Evolutionary conservation across 2,113 vertebrate species (phyloP), one percentile per base, ranked within the genome.

Genomic region (Tringa solitaria): DNA sequence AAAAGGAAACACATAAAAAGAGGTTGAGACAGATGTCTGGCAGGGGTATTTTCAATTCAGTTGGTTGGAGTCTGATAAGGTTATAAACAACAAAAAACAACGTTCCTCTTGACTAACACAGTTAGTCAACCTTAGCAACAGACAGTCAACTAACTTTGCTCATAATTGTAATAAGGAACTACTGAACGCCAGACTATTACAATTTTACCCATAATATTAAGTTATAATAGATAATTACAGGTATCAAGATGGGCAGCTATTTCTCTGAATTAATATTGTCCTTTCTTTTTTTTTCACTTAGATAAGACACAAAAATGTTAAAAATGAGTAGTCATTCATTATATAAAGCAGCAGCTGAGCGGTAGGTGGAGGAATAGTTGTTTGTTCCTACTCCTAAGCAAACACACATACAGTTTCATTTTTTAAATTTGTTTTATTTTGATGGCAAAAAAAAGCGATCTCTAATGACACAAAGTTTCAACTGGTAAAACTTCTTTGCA

Each of bases 301-400:
- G 80, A 51, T 86, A 90, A 77, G 39, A 85, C 30, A 86, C 28
- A 21, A 81, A 93, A 94, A 76, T 84, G 46, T 83, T 96, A 92
- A 89, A 95, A 93, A 94, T 89, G 63, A 95, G 63, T 89, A 95
- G 84, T 93, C 80, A 93, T 93, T 97, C 83, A 95, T 97, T 96
- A 97, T 33, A 95, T 95, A 97, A 97, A 96, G 74, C 68, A 97
- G 94, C 96, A 97, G 96, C 94, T 97, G 97, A 87, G 85, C 7
- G 0, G 97, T 97, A 96, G 97, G 96, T 97, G 97, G 93, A 93
- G 70, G 83, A 94, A 95, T 73, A 69, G 48, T 75, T 95, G 79
- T 91, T 89, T 95, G 87, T 76, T 96, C 88, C 81, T 96, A 80
- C 63, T 94, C 70, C 50, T 65, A 91, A 95, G 87, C 41, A 92